Conservation (phyloP, 1,140 invertebrate genomes). For the Euura saliciscinereae region DNA sequence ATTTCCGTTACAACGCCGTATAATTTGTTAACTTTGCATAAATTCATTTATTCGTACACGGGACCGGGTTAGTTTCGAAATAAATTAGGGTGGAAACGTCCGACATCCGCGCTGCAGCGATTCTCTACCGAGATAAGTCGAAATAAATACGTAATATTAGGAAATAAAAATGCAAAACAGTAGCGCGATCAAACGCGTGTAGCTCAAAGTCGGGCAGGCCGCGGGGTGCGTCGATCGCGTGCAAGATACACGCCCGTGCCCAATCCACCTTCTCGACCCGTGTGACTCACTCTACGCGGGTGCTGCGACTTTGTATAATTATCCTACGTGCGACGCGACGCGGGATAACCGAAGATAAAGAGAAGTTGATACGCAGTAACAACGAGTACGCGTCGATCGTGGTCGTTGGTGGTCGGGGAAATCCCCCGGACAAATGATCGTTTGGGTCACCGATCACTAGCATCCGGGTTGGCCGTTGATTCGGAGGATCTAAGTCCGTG, state of each 20-base stretch:
- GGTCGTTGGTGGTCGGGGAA: too few relatives aligned
- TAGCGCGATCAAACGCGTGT: neutral
- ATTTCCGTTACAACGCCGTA: too few relatives aligned
- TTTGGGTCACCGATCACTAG: neutral
- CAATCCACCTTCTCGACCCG: neutral
- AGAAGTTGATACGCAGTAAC: neutral
- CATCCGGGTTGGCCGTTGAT: slow-evolving; percentile 1
- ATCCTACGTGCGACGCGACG: neutral
- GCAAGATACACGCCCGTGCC: slow-evolving; percentile 6
- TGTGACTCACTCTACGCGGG: neutral
- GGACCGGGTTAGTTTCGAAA: neutral
- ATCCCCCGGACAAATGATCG: too few relatives aligned
- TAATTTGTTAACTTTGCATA: too few relatives aligned
- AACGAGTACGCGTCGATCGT: too few relatives aligned
- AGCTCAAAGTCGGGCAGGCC: neutral
- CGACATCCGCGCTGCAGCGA: neutral
- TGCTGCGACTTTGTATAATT: too few relatives aligned
- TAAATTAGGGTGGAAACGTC: neutral
- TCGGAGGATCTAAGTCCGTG: neutral
- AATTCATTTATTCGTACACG: too few relatives aligned
- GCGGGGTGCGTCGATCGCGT: neutral
- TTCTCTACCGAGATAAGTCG: neutral
- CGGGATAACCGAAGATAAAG: neutral
- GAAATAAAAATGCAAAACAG: slow-evolving; percentile 14
- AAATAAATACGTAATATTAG: slow-evolving; percentile 9